Base-by-base conservation (phyloP, 2,113 vertebrate species). In the Sminthopsis crassicaudata region DNA sequence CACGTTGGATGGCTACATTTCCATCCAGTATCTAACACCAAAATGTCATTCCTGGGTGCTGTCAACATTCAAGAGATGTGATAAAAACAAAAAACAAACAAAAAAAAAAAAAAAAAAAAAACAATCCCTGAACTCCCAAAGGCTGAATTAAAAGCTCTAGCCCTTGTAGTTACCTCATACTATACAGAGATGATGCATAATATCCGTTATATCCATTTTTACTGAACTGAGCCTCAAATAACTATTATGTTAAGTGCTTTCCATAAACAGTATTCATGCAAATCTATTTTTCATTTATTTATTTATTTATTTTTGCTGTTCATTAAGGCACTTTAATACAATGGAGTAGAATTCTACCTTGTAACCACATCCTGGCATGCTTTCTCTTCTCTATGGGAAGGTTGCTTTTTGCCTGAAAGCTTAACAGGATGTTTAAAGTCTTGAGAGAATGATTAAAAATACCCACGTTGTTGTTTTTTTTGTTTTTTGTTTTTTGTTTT, bases 321-420 rank as follows among this genome's bases (percentile, higher is more conserved):
- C 96, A 95, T 97, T 95, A 97, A 96, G 94, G 54, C 93, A 93
- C 92, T 97, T 97, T 94, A 95, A 94, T 67, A 95, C 91, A 97
- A 96, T 90, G 11, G 55, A 12, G 19, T 94, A 96, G 52, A 94
- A 90, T 36, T 93, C 51, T 90, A 91, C 46, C 91, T 92, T 92
- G 30, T 94, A 95, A 95, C 96, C 95, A 97, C 94, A 96, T 96
- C 96, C 96, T 97, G 52, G 42, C 14, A 76, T 97, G 97, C 16
- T 95, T 97, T 95, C 48, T 97, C 53, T 97, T 95, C 48, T 97
- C 53, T 91, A 27, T 91, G 89, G 55, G 42, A 96, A 96, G 92
- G 91, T 91, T 96, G 93, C 52, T 93, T 96, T 95, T 42, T 93
- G 91, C n/a, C 91, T 95, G 42, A 97, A 96, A 96, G 91, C 95